Conservation (phyloP, 1,140 invertebrate genomes). For the Meloidogyne hapla region DNA sequence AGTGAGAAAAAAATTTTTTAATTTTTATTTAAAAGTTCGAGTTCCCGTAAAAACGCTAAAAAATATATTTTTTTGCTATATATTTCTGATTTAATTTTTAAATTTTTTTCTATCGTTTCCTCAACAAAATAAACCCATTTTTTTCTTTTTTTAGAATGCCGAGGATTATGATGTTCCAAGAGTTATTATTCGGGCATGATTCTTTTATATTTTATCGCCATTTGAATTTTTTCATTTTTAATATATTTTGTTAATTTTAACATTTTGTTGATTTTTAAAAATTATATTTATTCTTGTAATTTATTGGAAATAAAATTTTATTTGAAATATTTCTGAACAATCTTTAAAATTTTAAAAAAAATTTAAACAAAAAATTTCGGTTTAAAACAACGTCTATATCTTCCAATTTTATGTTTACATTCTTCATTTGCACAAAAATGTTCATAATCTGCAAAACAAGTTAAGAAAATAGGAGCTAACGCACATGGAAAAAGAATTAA, state of each 20-base stretch:
- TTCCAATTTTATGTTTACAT: slow-evolving; percentile 48
- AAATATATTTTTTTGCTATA: too few species aligned
- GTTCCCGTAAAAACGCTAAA: too few species aligned
- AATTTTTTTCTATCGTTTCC: too few species aligned
- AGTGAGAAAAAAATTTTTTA: neutral
- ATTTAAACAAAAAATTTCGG: slow-evolving; percentile 46
- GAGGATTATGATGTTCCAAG: neutral
- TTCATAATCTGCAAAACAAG: slow-evolving; percentile 50
- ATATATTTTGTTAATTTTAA: too few species aligned
- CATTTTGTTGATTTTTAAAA: neutral
- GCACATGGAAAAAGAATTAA: slow-evolving; percentile 55
- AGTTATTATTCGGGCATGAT: neutral
- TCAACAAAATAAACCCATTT: neutral
- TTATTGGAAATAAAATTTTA: neutral
- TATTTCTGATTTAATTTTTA: too few species aligned
- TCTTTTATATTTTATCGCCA: neutral
- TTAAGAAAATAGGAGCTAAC: slow-evolving; percentile 42
- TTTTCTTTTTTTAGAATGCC: neutral
- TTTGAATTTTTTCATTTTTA: too few species aligned
- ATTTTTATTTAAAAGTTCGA: neutral
- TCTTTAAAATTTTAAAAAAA: neutral
- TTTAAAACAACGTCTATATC: slow-evolving; percentile 36
- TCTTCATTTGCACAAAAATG: slow-evolving; percentile 45
- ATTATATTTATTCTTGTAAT: neutral
- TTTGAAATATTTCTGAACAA: too few species aligned